Evolutionary conservation across 2,797 vertebrate species (phyloP), one percentile per base, ranked within the genome.

Genomic region (Trachurus trachurus): DNA sequence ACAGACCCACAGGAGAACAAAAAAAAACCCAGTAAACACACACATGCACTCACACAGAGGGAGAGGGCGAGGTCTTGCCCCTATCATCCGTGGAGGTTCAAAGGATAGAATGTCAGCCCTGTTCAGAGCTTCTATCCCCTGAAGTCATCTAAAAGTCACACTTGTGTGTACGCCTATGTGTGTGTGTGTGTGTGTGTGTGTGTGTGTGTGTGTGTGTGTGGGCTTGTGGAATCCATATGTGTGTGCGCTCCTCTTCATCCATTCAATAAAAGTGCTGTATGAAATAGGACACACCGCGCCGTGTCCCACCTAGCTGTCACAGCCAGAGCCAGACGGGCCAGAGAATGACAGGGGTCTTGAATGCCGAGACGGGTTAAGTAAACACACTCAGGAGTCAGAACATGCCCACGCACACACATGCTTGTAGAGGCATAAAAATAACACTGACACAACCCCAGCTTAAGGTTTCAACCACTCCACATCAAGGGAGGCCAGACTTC

Each of bases 141-240:
- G 71, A 90, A 92, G 92, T 93, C 84, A 92, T 88, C 79, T 90
- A 88, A 91, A 90, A 93, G 91, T 88, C 90, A 85, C 74, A 66
- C 58, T 53, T 76, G 61, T 56, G 53, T 79, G 72, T 60, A 45
- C 31, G 8, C 34, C 7, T 34, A 40, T 74, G 54, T 53, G 57
- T 54, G 65, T 42, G 65, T 58, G 71, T 50, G 64, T 54, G 65
- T 34, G 16, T 58, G 71, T 50, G 64, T 54, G 65, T 34, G 16
- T 76, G 61, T 56, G 53, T 79, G 72, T 60, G 54, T 53, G 57
- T 54, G 65, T 42, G 65, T 58, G 71, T 50, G 64, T 54, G 65
- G 29, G 16, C 11, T 21, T 63, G 79, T 21, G 29, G 60, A 47
- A 68, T 75, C 62, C 40, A 52, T 68, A 44, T 74, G 67, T 34